Evolutionary conservation across 2,888 invertebrate genomes (phyloP).

Genomic region (Labia minor): DNA sequence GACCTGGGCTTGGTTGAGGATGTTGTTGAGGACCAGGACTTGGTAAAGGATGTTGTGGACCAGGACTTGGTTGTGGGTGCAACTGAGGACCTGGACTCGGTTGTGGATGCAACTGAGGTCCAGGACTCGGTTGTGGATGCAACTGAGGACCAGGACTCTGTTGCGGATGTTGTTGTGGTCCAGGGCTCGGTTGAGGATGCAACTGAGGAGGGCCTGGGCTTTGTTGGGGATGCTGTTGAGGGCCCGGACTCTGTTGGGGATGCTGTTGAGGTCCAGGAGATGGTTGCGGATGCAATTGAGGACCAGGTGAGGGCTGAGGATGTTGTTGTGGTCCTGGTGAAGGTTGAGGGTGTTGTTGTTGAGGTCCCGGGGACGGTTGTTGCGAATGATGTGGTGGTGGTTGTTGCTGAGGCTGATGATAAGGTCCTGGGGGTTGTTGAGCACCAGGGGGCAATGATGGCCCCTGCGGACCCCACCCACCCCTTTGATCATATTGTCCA

Average conservation of each 20-base stretch:
- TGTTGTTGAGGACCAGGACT: conserved; percentile 26
- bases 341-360: conserved; percentile 22
- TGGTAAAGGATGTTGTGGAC: conserved; percentile 29
- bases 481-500: conserved; percentile 24
- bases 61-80: conserved; percentile 25
- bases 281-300: conserved; percentile 39
- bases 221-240: conserved; percentile 31
- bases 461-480: conserved; percentile 32
- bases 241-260: conserved; percentile 19
- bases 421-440: conserved; percentile 46
- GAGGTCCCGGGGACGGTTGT: conserved; percentile 20
- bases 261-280: conserved; percentile 41
- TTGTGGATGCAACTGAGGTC: conserved; percentile 16
- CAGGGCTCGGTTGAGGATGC: conserved; percentile 14
- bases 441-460: conserved; percentile 38
- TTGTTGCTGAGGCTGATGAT: conserved; percentile 45
- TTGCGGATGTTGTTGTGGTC: conserved; percentile 16
- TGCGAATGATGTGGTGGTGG: conserved; percentile 34
- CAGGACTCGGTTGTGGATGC: conserved; percentile 18
- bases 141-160: conserved; percentile 20
- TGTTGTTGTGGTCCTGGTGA: conserved; percentile 33
- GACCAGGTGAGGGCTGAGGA: conserved; percentile 32
- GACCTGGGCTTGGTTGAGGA: conserved; percentile 20
- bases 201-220: conserved; percentile 14
- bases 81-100: conserved; percentile 14